phyloP scores from a whole-genome alignment of 2,797 vertebrate genomes.

The Sarcophilus harrisii region DNA sequence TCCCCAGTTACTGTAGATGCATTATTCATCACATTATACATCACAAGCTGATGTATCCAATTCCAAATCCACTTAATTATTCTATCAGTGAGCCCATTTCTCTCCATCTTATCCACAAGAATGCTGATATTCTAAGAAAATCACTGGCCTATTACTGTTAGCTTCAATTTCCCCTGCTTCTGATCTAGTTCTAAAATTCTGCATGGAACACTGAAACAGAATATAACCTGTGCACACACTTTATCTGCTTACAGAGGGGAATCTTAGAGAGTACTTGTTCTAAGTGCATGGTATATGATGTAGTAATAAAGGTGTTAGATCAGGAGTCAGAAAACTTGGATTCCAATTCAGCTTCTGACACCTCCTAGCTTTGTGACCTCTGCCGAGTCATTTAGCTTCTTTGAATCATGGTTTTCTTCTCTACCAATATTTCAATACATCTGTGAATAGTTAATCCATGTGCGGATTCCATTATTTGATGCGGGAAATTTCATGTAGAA shows the following conservation, averaged over 20 bases:
- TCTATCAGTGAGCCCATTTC: not conserved
- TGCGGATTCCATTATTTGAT: not conserved
- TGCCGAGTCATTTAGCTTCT: not conserved
- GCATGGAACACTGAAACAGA: not conserved
- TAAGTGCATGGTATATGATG: rapidly evolving
- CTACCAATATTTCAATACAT: not conserved
- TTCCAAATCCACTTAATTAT: not conserved
- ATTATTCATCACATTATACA: not conserved
- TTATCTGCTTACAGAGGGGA: not conserved
- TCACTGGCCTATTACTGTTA: not conserved
- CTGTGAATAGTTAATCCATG: not conserved
- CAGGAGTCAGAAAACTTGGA: not conserved
- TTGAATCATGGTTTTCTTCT: too few relatives aligned
- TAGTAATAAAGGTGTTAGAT: not conserved
- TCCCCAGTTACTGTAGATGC: not conserved
- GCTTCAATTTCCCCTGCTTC: not conserved
- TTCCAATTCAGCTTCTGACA: not conserved
- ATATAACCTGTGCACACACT: not conserved
- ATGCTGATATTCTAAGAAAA: not conserved
- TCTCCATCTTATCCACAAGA: not conserved
- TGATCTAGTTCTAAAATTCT: not conserved
- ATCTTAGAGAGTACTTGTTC: not conserved
- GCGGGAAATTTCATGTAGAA: not conserved
- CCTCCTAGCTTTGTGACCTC: not conserved
- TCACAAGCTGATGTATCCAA: not conserved